Evolutionary conservation across 2,888 invertebrate species (phyloP).

Genomic region (Loripinus fragilis): DNA sequence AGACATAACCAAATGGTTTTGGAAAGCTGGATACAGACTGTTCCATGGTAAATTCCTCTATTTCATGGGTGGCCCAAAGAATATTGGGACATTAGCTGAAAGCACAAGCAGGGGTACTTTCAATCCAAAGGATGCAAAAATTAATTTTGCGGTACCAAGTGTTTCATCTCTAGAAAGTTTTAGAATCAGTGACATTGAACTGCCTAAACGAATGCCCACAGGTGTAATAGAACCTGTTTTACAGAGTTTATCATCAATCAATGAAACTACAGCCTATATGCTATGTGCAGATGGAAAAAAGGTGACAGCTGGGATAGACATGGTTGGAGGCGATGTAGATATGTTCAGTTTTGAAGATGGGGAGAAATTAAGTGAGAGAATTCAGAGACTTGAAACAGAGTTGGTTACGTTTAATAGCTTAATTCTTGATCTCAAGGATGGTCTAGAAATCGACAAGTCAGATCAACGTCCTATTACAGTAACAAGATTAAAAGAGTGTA

Average conservation of each 20-base stretch:
- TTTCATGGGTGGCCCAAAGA: no score
- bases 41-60: no score
- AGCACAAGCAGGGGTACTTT: no score
- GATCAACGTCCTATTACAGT: neutral
- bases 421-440: neutral
- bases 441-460: neutral
- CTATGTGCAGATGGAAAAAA: constrained; percentile 43
- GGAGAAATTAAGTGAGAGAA: neutral
- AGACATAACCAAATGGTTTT: no score
- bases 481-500: constrained; percentile 8
- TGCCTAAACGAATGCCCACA: no score
- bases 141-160: no score
- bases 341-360: constrained; percentile 38
- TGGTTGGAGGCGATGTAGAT: constrained; percentile 39
- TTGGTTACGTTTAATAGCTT: neutral
- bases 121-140: no score
- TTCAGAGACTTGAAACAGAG: constrained; percentile 1
- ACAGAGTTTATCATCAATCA: neutral
- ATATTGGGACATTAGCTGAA: no score
- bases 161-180: no score
- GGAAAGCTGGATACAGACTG: no score
- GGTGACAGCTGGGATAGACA: constrained; percentile 35
- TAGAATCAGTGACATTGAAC: no score
- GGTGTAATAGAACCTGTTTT: no score
- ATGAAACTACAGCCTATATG: neutral